Evolutionary conservation across 2,888 invertebrate species (phyloP), one percentile per base, ranked within the genome.

Genomic region (Drosophila buzzatii): DNA sequence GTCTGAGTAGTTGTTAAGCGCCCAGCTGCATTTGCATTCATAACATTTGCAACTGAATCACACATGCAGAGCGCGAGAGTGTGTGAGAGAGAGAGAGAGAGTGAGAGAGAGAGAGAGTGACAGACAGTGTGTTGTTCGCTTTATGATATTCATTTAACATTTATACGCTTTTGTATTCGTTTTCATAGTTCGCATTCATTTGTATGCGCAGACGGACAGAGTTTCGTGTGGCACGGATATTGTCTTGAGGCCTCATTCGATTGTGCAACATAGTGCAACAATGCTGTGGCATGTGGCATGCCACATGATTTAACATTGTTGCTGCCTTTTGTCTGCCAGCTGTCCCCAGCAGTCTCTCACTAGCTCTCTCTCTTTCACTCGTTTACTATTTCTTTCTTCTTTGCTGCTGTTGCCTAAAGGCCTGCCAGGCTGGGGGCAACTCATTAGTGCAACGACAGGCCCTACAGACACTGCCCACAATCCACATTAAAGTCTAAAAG

Each of bases 201-300:
- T 73, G 70, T 77, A 70, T 77, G 69, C 73, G 69, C 78, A 70
- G 52, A 39, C 39, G 12, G 44, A 31, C 33, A 8, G 66, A 47
- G 45, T 42, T 58, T 44, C 51, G 42, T 59, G 73, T 31, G 60
- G 60, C 55, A 51, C 63, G 79, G 79, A 70, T 74, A 70, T 77
- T 74, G 79, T 70, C 79, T 77, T 79, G 55, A 67, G 70, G 57
- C 65, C 63, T 58, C 72, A 52, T 65, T 59, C 67, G 64, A 79
- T 77, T 74, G 64, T 79, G 77, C 79, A 77, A 79, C 77, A 79
- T 70, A 67, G 62, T 74, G 64, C 74, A 75, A 58, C 74, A 71
- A 59, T 78, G 74, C 33, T 53, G 42, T 52, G 73, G 59, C 74
- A 61, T 73, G 67, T 62, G 73, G 73, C 72, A 68, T 67, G 52